Evolutionary conservation across 2,888 invertebrate genomes (phyloP).

Genomic region (Catocala fraxini): DNA sequence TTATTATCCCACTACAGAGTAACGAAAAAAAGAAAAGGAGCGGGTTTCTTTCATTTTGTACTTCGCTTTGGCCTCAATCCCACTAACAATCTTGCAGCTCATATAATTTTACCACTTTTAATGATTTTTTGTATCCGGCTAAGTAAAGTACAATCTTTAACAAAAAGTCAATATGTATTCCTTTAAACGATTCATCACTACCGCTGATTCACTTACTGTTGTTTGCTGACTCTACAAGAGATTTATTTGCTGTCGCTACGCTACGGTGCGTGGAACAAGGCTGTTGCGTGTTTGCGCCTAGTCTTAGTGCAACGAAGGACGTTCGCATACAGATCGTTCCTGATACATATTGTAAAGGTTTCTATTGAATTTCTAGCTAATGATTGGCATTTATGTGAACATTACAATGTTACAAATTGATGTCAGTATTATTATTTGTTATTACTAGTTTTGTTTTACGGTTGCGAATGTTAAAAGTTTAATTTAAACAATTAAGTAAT

Average conservation of each 20-base stretch:
- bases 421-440: neutral
- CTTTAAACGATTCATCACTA: neutral
- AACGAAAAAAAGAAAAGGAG: no score
- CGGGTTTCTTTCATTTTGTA: no score
- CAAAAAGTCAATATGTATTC: neutral
- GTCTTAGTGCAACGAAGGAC: constrained; percentile 49
- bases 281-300: constrained; percentile 40
- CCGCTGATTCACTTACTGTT: constrained; percentile 12
- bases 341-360: constrained; percentile 33
- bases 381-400: neutral
- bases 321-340: constrained; percentile 34
- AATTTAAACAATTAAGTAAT: no score
- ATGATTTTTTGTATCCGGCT: no score
- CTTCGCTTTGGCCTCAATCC: no score
- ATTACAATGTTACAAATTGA: neutral
- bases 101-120: no score
- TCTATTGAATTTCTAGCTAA: constrained; percentile 3
- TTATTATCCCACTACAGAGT: no score
- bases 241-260: constrained; percentile 43
- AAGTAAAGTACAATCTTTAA: no score
- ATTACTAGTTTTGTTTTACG: no score
- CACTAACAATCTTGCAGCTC: no score
- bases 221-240: constrained; percentile 14
- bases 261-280: constrained; percentile 39
- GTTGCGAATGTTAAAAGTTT: no score